A percentile compares a stretch with the other conserved stretches of the same genome.
Evolutionary conservation across 2,888 invertebrate species (phyloP).

Genomic region (Cloeon dipterum): DNA sequence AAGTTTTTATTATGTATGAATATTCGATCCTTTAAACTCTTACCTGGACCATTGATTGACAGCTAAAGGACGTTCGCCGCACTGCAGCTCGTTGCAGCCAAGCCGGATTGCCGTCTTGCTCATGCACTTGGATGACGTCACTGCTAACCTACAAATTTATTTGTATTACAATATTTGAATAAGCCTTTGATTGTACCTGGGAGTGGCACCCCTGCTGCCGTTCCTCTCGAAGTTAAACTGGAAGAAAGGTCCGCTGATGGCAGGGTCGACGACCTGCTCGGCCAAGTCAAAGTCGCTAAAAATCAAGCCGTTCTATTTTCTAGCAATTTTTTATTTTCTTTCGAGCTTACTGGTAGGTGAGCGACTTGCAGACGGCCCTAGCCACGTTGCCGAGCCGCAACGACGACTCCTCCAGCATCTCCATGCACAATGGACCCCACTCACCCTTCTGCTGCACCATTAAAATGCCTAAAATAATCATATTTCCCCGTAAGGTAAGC

Average conservation of each 20-base stretch:
- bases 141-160: conserved; percentile 38
- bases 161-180: too few species aligned
- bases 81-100: conserved; percentile 40
- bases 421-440: conserved; percentile 56
- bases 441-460: conserved; percentile 49
- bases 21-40: too few species aligned
- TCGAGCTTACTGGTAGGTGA: conserved; percentile 58
- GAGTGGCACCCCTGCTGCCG: neutral
- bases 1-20: too few species aligned
- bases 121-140: conserved; percentile 35
- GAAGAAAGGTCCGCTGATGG: neutral
- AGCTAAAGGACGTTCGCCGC: conserved; percentile 43
- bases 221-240: conserved; percentile 1
- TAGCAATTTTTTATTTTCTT: too few species aligned
- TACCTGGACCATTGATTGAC: conserved; percentile 43
- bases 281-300: conserved; percentile 3
- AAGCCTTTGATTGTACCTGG: too few species aligned
- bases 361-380: conserved; percentile 47
- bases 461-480: conserved; percentile 28
- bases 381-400: conserved; percentile 47
- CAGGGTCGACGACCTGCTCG: conserved; percentile 3
- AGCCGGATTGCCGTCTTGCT: conserved; percentile 38
- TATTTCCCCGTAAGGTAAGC: neutral
- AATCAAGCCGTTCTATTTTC: neutral
- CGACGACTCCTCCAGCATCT: conserved; percentile 31